Base-by-base conservation (phyloP, 2,888 invertebrate species). In the Spodoptera picta region DNA sequence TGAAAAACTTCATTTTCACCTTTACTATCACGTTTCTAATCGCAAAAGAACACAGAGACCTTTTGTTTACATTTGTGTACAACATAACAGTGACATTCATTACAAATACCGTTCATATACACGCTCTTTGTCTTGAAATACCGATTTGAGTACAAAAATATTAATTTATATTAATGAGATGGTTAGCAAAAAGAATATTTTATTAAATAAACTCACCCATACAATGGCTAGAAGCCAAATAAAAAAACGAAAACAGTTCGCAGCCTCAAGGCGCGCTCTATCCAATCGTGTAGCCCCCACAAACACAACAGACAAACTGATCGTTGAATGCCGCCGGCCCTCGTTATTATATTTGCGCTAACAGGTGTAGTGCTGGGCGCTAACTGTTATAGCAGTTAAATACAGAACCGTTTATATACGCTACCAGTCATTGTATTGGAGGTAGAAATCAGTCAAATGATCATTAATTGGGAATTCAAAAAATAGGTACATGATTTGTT, bases 141-240 rank as follows among this genome's bases (percentile, higher is more conserved):
- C 52, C 41, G 6, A 6, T 5, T 43, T 46, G 23, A 41, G 56
- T 12, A 36, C 31, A 19, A 19, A 60, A 49, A 19, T 41, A 46
- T 7, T 41, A 27, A 76, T 46, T 57, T 53, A 55, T 51, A 68
- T 53, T 14, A 19, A n/a, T 58, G 14, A 41, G 52, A 42, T 43
- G 31, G 47, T n/a, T 5, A 31, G 9, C 53, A 50, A 45, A 60
- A 59, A 60, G 60, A 51, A 55, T 53, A 65, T 62, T 72, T 74
- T 60, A 70, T 75, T 73, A 75, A 60, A 74, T 78, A 74, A 70
- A 92, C 95, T 94, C 78, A 95, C 95, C 95, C 95, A 95, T 95
- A 95, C 95, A 95, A 95, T 90, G 95, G 95, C 95, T 93, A 95
- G 94, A 92, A 94, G 95, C 95, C 95, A 95, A 95, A 95, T 93